Evolutionary conservation across 2,888 invertebrate species (phyloP), one percentile per base, ranked within the genome.

Genomic region (Anthrax anthrax): DNA sequence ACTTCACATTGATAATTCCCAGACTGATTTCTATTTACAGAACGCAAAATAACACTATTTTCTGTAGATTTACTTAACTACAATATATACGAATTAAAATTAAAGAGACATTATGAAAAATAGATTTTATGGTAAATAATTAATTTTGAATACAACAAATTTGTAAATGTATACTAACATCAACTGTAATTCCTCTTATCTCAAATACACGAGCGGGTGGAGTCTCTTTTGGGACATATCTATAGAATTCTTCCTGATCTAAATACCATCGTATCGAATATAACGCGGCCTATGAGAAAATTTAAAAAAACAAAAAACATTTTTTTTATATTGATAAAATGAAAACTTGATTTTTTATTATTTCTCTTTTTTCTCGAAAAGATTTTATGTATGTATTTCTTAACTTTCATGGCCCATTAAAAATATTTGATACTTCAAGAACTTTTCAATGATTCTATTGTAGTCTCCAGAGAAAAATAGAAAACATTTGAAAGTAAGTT

Each of bases 191-290:
- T 44, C 70, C 71, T 18, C 64, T 61, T 43, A 70, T 63, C 5
- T 63, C 57, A 57, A 71, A 74, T 41, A 64, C 67, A 50, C 65
- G 64, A 39, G 70, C 66, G 23, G 71, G 67, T 14, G 72, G 72
- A 18, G 60, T 58, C 52, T 71, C 71, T 48, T 70, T 71, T 9
- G 74, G 73, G 17, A 71, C 64, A 56, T 62, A 75, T 49, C 73
- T 67, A 60, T 73, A 75, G 60, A 75, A 75, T 59, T 75, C 74
- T 37, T 65, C 63, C 18, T 46, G 36, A 36, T 71, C 71, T 52
- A 70, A 65, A 61, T 73, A 74, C 74, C 75, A 75, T 60, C 72
- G 72, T 52, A 75, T 70, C 16, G 72, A 67, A 59, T 75, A 75
- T 29, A 75, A 63, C 23, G 55, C 52, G 18, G 54, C 55, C 56